These are phyloP conservation scores for Resseliella maxima DNA, from an alignment of 2,888 invertebrate species.

Conservation along the genomic window DNA sequence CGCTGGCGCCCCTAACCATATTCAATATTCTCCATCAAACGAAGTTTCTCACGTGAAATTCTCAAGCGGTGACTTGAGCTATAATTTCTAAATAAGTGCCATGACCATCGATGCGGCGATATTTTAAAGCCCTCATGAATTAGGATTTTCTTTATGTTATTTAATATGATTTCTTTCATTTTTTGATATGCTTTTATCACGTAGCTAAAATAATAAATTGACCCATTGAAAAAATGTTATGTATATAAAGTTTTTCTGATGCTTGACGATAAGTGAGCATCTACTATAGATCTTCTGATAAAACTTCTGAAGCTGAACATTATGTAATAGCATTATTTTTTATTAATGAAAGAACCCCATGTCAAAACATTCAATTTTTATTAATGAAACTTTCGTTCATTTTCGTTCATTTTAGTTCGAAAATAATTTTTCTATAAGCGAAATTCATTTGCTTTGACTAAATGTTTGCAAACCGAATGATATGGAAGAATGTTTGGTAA, in stretches of 20 bases:
- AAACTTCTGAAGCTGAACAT: too few species aligned
- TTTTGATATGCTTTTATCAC: neutral
- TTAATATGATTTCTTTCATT: neutral
- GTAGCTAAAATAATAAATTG: neutral
- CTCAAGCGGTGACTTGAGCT: conserved; percentile 64
- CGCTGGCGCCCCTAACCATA: neutral
- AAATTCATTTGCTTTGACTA: neutral
- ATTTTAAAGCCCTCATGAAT: neutral
- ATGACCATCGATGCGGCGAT: neutral
- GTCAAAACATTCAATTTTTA: too few species aligned
- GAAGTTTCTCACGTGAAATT: conserved; percentile 69
- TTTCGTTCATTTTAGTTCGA: neutral
- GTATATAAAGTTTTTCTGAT: too few species aligned
- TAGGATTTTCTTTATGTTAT: neutral
- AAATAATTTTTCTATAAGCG: neutral
- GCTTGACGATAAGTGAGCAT: too few species aligned
- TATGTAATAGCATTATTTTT: too few species aligned
- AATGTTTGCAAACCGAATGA: neutral
- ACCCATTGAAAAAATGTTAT: neutral
- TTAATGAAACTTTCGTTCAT: too few species aligned
- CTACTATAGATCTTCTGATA: too few species aligned
- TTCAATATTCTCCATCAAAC: conserved; percentile 68
- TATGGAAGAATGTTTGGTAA: neutral
- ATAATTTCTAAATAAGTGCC: conserved; percentile 56
- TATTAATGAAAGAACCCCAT: too few species aligned